Evolutionary conservation across 1,140 invertebrate genomes (phyloP), one percentile per base, ranked within the genome.

Genomic region (Pseudomyrmex gracilis): DNA sequence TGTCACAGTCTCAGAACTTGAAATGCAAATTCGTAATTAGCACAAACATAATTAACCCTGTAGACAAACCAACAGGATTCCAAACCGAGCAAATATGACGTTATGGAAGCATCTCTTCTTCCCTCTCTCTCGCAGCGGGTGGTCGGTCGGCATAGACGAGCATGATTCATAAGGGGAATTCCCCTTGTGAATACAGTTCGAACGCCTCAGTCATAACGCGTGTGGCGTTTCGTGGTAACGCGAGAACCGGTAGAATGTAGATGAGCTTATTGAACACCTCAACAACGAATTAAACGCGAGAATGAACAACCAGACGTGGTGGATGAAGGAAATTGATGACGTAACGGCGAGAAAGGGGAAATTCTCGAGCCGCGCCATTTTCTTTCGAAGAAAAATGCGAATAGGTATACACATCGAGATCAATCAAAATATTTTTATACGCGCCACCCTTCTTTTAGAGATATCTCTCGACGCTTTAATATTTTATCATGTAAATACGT

Each of bases 161-260:
- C 55, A 80, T 71, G 76, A 80, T 80, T 80, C 76, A 80, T 60
- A 80, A 71, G 64, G 64, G 76, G 53, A 80, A 70, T 70, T 80
- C 66, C 76, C 76, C 76, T 60, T 80, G 76, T 80, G 66, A 71
- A 80, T 80, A 80, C 76, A 58, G 66, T 80, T 80, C 76, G 76
- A 80, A 80, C 76, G 66, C 17, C 71, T 80, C 74, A 77, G 63
- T 77, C 53, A 80, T 80, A 71, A 61, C 34, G 34, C 34, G 34
- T 24, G 34, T 67, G 58, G 66, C 43, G 43, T 80, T 80, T 71
- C 43, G 45, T 58, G 53, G 51, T 47, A 53, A 10, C 66, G 45
- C 74, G 63, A 58, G 74, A 77, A 67, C 20, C 51, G 5, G 13
- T 22, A 55, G 17, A 57, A 45, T 55, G 51, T 57, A 71, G 43